These are phyloP conservation scores for Mesoligia furuncula DNA, from an alignment of 2,888 invertebrate genomes.

Conservation along the genomic window DNA sequence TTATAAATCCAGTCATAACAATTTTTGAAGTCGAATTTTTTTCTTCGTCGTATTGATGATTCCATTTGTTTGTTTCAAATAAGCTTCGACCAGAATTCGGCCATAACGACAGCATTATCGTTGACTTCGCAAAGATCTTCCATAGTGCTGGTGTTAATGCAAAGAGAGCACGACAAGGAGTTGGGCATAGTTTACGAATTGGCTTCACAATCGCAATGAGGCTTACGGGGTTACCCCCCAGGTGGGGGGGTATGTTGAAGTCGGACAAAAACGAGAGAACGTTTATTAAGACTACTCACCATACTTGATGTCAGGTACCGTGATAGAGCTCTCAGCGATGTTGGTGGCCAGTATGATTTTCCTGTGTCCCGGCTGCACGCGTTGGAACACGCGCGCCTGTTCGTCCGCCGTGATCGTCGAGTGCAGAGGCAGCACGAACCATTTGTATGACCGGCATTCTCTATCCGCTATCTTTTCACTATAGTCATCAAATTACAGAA, in stretches of 20 bases:
- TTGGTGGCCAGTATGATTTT: slow-evolving; percentile 97
- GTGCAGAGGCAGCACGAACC: slow-evolving; percentile 92
- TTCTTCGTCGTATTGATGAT: too few species aligned
- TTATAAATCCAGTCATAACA: background rate
- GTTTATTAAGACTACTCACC: slow-evolving; percentile 82
- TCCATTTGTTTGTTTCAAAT: too few species aligned
- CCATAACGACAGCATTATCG: too few species aligned
- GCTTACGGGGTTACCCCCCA: background rate
- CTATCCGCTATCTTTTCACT: slow-evolving; percentile 75
- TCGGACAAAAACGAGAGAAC: background rate
- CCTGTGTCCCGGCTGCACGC: slow-evolving; percentile 91
- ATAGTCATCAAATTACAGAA: background rate
- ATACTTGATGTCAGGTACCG: slow-evolving; percentile 96
- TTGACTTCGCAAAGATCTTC: too few species aligned
- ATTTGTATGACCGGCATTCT: slow-evolving; percentile 78
- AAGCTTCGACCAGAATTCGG: too few species aligned
- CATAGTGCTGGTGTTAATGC: too few species aligned
- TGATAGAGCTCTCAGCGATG: slow-evolving; percentile 98
- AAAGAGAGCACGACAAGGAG: too few species aligned
- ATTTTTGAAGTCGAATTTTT: too few species aligned
- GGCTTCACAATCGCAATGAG: background rate
- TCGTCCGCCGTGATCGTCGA: slow-evolving; percentile 95
- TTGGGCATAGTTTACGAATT: background rate
- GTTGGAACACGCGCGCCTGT: slow-evolving; percentile 91
- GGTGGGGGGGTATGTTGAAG: background rate